Conservation (phyloP, 1,140 invertebrate genomes). For the Trissolcus basalis region DNA sequence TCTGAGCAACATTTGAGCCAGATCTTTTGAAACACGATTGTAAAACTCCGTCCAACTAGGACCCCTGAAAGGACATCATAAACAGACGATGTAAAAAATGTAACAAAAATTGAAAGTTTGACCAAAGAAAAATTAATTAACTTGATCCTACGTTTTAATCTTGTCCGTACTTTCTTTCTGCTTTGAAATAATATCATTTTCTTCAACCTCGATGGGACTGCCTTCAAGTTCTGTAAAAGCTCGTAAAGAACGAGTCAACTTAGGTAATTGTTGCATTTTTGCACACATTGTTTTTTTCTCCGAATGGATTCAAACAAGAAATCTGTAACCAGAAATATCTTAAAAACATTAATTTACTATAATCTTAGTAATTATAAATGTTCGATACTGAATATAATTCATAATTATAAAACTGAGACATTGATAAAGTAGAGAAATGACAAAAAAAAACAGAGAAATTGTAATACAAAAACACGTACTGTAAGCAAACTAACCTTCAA, state of each 20-base stretch:
- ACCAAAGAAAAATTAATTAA: too few species aligned
- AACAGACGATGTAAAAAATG: too few species aligned
- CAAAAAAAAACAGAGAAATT: too few species aligned
- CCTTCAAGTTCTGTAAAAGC: conserved; percentile 66
- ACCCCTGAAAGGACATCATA: conserved; percentile 45
- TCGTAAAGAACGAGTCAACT: conserved; percentile 67
- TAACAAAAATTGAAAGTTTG: too few species aligned
- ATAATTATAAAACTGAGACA: too few species aligned
- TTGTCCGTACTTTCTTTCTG: conserved; percentile 54
- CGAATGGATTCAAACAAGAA: too few species aligned
- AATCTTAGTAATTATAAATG: too few species aligned
- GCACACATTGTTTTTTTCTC: too few species aligned
- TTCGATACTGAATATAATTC: too few species aligned
- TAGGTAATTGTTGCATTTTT: conserved; percentile 55
- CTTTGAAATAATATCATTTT: conserved; percentile 65
- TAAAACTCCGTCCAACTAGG: conserved; percentile 64
- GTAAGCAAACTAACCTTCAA: background rate
- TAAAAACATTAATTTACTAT: too few species aligned
- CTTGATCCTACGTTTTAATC: conserved; percentile 56
- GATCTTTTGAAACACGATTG: conserved; percentile 52
- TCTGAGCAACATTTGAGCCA: conserved; percentile 38
- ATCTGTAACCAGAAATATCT: too few species aligned
- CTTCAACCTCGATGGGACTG: conserved; percentile 14
- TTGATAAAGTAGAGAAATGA: too few species aligned
- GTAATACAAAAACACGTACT: background rate